Percentiles rank a stretch among this genome's conserved stretches.
phyloP scores from a whole-genome alignment of 2,113 vertebrate species.

The Uria aalge region DNA sequence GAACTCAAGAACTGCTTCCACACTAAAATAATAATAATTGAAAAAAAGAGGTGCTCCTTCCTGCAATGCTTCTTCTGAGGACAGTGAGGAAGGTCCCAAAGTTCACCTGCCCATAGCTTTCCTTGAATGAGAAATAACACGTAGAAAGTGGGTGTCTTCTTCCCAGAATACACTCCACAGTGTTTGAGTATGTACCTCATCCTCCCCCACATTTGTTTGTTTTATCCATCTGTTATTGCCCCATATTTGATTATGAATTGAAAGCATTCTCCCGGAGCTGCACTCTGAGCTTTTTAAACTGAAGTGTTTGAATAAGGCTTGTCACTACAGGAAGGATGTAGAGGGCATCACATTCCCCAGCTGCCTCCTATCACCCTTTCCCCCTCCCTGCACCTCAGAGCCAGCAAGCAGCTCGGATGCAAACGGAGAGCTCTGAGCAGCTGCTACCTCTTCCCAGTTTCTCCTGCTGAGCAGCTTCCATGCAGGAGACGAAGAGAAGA shows the following conservation, averaged over 20 bases:
- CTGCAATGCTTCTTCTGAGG: neutral
- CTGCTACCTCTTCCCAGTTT: slow-evolving; percentile 3
- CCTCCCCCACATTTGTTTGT: slow-evolving; percentile 53
- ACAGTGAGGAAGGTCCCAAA: neutral
- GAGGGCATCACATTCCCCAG: slow-evolving; percentile 58
- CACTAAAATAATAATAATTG: neutral
- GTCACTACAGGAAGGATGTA: slow-evolving; percentile 63
- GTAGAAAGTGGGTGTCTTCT: slow-evolving; percentile 25
- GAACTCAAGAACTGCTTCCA: neutral
- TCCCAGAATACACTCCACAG: slow-evolving; percentile 40
- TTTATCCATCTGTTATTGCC: slow-evolving; percentile 68
- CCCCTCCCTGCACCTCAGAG: slow-evolving; percentile 26
- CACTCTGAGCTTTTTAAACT: slow-evolving; percentile 57
- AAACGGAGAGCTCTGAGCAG: neutral
- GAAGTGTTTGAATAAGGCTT: slow-evolving; percentile 67
- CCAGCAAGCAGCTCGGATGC: neutral
- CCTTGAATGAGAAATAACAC: slow-evolving; percentile 26
- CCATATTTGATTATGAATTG: slow-evolving; percentile 63
- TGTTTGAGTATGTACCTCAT: slow-evolving; percentile 38
- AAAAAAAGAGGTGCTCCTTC: neutral
- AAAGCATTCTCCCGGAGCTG: slow-evolving; percentile 54
- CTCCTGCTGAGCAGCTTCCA: slow-evolving; percentile 12
- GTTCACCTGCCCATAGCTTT: slow-evolving; percentile 23
- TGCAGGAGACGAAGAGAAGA: neutral
- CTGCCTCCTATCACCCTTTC: slow-evolving; percentile 60